phyloP scores from a whole-genome alignment of 2,113 vertebrate species.

The Ceyx cyanopectus region DNA sequence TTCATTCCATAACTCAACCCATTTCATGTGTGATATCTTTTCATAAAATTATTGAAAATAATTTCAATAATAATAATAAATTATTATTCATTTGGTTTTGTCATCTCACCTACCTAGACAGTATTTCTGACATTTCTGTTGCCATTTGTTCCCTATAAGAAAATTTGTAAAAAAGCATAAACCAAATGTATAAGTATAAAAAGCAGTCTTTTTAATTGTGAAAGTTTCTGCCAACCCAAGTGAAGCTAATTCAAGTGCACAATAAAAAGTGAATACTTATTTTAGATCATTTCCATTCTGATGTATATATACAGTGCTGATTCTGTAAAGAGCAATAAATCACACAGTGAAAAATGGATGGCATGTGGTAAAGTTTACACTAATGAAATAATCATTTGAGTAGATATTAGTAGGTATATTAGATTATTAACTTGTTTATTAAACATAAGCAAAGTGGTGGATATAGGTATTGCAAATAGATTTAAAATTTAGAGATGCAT shows the following conservation, averaged over 20 bases:
- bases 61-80: too few relatives aligned
- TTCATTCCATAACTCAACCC: not conserved
- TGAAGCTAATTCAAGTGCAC: not conserved
- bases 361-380: not conserved
- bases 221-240: not conserved
- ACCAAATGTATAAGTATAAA: not conserved
- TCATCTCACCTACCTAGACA: conserved; percentile 90
- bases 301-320: not conserved
- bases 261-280: not conserved
- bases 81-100: not conserved
- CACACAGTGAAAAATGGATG: not conserved
- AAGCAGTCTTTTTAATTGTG: not conserved
- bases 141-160: conserved; percentile 96
- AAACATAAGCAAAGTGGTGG: not conserved
- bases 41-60: not conserved
- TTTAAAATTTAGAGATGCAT: not conserved
- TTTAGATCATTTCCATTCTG: not conserved
- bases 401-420: not conserved
- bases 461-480: not conserved
- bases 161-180: conserved; percentile 64
- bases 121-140: conserved; percentile 92
- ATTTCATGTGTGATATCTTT: conserved; percentile 43
- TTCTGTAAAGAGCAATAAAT: not conserved
- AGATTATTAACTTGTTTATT: not conserved
- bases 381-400: not conserved